These are phyloP conservation scores for Chinchilla lanigera DNA, from an alignment of 2,113 vertebrate species.

Conservation along the genomic window DNA sequence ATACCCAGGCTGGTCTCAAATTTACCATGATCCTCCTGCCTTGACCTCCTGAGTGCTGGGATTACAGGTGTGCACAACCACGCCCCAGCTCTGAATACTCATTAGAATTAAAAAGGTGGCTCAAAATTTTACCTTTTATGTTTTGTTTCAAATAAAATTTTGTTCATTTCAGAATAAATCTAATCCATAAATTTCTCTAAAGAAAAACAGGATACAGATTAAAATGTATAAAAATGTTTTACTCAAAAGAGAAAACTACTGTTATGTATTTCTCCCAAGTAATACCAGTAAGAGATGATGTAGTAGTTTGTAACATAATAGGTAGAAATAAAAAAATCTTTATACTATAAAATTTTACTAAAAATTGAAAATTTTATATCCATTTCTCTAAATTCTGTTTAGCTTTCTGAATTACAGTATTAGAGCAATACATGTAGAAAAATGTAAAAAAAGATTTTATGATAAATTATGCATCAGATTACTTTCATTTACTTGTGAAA, in stretches of 20 bases:
- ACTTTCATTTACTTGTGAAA: neutral
- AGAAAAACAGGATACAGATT: conserved; percentile 22
- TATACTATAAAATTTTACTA: neutral
- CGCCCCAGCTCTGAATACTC: neutral
- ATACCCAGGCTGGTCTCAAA: no score
- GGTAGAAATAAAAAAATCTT: neutral
- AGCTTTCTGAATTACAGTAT: neutral
- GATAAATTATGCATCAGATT: neutral
- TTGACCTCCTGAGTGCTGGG: no score
- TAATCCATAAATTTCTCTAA: neutral
- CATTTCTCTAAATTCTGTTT: neutral
- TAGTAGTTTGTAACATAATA: neutral
- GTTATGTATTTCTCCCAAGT: neutral
- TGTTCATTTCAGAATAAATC: conserved; percentile 34
- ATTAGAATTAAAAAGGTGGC: neutral
- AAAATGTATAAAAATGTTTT: conserved; percentile 44
- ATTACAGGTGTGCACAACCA: no score
- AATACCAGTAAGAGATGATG: conserved; percentile 43
- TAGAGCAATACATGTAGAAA: neutral
- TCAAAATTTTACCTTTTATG: neutral
- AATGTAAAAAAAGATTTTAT: neutral
- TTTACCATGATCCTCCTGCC: no score
- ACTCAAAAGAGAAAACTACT: conserved; percentile 8
- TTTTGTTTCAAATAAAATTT: conserved; percentile 51
- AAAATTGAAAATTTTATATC: neutral